phyloP scores from a whole-genome alignment of 2,888 invertebrate species.

The Tiphia femorata region DNA sequence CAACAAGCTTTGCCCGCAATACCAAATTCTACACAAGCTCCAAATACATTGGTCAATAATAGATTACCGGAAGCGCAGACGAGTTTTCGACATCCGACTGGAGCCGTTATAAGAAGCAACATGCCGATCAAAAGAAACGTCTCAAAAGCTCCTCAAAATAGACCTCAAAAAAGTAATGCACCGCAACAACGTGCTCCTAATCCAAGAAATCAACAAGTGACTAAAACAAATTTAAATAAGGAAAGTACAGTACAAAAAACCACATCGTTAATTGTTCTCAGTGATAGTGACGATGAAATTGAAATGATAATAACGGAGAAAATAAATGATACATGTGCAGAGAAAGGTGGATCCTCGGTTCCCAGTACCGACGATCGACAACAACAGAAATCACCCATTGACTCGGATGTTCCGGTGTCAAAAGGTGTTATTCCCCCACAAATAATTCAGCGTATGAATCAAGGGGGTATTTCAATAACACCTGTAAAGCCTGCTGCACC shows the following conservation, averaged over 20 bases:
- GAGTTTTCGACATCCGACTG: constrained; percentile 38
- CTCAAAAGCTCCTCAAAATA: background rate
- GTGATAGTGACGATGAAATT: constrained; percentile 66
- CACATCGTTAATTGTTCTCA: constrained; percentile 61
- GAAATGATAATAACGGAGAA: constrained; percentile 61
- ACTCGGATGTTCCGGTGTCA: constrained; percentile 40
- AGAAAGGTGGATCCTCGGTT: background rate
- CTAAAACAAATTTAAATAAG: background rate
- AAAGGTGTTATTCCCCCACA: constrained; percentile 53
- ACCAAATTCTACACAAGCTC: background rate
- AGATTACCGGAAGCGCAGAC: constrained; percentile 7
- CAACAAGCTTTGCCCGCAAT: constrained; percentile 1
- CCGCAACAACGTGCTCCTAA: constrained; percentile 2
- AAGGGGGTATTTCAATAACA: constrained; percentile 64
- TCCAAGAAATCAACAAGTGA: background rate
- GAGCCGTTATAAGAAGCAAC: constrained; percentile 41
- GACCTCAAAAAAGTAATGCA: background rate
- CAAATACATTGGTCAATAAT: constrained; percentile 3
- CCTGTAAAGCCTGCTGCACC: constrained; percentile 52
- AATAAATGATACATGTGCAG: background rate
- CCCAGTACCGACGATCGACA: constrained; percentile 3
- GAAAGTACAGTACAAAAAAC: constrained; percentile 39
- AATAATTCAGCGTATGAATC: constrained; percentile 62
- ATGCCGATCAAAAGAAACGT: constrained; percentile 9
- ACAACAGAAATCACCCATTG: constrained; percentile 36